phyloP scores from a whole-genome alignment of 64 coral and sea anemone genomes.

The Exaiptasia diaphana region DNA sequence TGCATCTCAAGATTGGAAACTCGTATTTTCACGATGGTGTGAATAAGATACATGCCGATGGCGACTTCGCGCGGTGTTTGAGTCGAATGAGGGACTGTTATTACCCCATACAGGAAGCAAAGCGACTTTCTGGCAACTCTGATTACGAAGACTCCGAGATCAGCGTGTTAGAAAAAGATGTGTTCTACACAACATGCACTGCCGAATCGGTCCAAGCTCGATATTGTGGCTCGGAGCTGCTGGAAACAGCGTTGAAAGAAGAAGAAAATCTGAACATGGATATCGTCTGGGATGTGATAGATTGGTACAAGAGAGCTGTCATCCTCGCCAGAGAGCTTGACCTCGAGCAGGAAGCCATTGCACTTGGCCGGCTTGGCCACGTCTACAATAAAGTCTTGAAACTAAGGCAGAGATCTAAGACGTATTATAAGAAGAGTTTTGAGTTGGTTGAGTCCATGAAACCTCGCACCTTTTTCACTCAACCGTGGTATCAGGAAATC shows the following conservation, averaged over 20 bases:
- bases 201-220: slow-evolving; percentile 72
- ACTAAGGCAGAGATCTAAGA: slow-evolving; percentile 44
- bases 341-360: slow-evolving; percentile 80
- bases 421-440: slow-evolving; percentile 53
- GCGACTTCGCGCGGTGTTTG: not conserved
- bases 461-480: slow-evolving; percentile 53
- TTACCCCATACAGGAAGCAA: slow-evolving; percentile 61
- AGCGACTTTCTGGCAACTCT: not conserved
- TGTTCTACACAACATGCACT: slow-evolving; percentile 47
- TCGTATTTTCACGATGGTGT: slow-evolving; percentile 66
- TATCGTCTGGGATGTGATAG: slow-evolving; percentile 72
- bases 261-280: slow-evolving; percentile 61
- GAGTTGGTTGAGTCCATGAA: slow-evolving; percentile 71
- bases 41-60: not conserved
- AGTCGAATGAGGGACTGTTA: slow-evolving; percentile 70
- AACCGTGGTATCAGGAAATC: slow-evolving; percentile 62
- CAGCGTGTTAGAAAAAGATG: slow-evolving; percentile 53
- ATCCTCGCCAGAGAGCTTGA: slow-evolving; percentile 70
- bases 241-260: slow-evolving; percentile 25
- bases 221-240: slow-evolving; percentile 8
- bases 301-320: slow-evolving; percentile 81
- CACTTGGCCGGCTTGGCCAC: slow-evolving; percentile 41
- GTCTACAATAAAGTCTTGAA: slow-evolving; percentile 76
- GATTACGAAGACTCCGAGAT: not conserved
- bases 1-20: slow-evolving; percentile 48